A percentile compares a stretch with the other conserved stretches of the same genome.
phyloP scores from a whole-genome alignment of 1,140 invertebrate genomes.

The Dufourea novaeangliae region DNA sequence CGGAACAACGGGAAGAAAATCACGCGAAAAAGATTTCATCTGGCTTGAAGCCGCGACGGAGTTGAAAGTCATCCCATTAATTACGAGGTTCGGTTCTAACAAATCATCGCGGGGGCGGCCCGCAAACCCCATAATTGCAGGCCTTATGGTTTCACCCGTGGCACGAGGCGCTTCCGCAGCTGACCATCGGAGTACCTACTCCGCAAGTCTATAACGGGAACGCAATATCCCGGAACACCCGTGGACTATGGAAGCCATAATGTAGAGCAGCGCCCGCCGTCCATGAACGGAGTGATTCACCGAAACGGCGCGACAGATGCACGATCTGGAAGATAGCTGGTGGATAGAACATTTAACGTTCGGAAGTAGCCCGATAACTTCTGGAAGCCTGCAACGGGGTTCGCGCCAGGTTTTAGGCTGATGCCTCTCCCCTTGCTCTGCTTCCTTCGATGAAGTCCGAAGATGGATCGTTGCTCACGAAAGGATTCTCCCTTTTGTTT shows the following conservation, averaged over 20 bases:
- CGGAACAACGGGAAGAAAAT: constrained; percentile 41
- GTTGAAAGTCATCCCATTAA: constrained; percentile 67
- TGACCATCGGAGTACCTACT: constrained; percentile 67
- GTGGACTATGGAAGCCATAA: constrained; percentile 74
- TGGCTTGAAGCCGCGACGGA: constrained; percentile 20
- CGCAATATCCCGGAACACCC: constrained; percentile 77
- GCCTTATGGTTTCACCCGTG: constrained; percentile 71
- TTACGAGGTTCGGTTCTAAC: constrained; percentile 58
- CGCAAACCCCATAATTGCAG: constrained; percentile 70
- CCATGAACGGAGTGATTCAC: constrained; percentile 76
- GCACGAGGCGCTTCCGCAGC: constrained; percentile 70
- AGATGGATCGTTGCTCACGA: not conserved
- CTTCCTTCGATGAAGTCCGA: not conserved
- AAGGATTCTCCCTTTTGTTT: constrained; percentile 5
- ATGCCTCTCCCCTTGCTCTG: constrained; percentile 1
- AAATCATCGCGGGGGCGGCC: constrained; percentile 72
- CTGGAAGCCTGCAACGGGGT: constrained; percentile 55
- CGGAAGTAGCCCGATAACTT: constrained; percentile 66
- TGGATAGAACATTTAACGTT: constrained; percentile 66
- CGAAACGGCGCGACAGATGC: constrained; percentile 79
- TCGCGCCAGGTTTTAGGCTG: constrained; percentile 54
- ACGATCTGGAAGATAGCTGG: constrained; percentile 78
- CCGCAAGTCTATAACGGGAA: constrained; percentile 65
- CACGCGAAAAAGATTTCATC: constrained; percentile 53
- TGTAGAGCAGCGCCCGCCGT: constrained; percentile 71